Evolutionary conservation across 2,888 invertebrate species (phyloP), one percentile per base, ranked within the genome.

Genomic region (Neoascia interrupta): DNA sequence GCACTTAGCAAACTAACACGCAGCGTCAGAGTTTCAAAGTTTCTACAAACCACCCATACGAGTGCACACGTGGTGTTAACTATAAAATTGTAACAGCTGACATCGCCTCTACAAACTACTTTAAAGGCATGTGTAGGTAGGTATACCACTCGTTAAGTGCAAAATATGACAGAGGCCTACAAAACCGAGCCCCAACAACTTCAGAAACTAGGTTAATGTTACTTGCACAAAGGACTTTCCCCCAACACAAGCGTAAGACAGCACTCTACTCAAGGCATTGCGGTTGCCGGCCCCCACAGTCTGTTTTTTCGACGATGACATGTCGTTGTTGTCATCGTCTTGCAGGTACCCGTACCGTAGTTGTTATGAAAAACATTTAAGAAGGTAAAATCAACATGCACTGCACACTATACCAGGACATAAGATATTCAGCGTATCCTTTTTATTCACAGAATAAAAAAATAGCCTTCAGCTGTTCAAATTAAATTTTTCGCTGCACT

Each of bases 151-250:
- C 28, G 19, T 1, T 28, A 16, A 63, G 51, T 51, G 31, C 39
- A 21, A n/a, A n/a, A 63, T 41, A 28, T 39, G 39, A 31, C 61
- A 51, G n/a, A 41, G 21, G 21, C 49, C 49, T 49, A 18, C 2
- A 37, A 37, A 37, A 37, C n/a, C n/a, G n/a, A 6, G 13, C 15
- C 15, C 8, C 11, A 16, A 13, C 11, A 37, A 37, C 36, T 15
- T 28, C 10, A 16, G 15, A 45, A 66, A 66, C 54, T 66, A 28
- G 74, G 68, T 75, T 75, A 75, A 75, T 61, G 69, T 69, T 75
- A 69, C 74, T 49, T 61, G 10, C 51, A 53, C 37, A 60, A 39
- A 58, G 49, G 23, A 64, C 53, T 61, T 31, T 6, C 23, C 21
- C 6, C 47, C n/a, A 37, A 49, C 5, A 18, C 18, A 53, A 43